phyloP scores from a whole-genome alignment of 2,797 vertebrate species.

The Acanthornis magna region DNA sequence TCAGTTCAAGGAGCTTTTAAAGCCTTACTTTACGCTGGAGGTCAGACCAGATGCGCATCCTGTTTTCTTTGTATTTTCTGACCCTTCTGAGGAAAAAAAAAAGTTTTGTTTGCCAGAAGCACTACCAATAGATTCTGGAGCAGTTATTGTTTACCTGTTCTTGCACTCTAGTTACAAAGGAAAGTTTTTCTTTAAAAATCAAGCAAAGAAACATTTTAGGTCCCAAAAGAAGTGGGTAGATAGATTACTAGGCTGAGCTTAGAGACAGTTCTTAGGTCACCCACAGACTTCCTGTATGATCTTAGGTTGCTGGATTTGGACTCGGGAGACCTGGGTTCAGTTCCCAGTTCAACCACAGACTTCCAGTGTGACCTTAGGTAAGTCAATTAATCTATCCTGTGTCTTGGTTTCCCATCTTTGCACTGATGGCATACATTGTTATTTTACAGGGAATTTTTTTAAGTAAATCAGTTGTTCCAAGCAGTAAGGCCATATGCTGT shows the following conservation, averaged over 20 bases:
- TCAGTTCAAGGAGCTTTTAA: neutral
- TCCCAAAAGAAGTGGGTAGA: neutral
- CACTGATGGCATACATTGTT: neutral
- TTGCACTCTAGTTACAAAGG: neutral
- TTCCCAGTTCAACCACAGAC: conserved; percentile 67
- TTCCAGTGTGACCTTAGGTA: conserved; percentile 64
- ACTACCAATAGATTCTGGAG: neutral
- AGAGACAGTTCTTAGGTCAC: conserved; percentile 55
- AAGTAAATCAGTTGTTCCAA: neutral
- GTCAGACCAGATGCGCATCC: neutral
- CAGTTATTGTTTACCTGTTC: neutral
- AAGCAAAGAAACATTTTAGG: neutral
- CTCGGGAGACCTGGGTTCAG: conserved; percentile 60
- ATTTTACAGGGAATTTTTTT: neutral
- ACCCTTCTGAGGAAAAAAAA: neutral
- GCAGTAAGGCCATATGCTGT: neutral
- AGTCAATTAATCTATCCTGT: conserved; percentile 35
- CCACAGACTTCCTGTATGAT: conserved; percentile 66
- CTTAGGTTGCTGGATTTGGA: conserved; percentile 71
- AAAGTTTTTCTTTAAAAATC: neutral
- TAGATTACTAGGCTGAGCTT: neutral
- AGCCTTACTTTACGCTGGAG: neutral
- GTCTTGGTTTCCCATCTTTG: conserved; percentile 17
- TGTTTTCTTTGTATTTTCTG: neutral
- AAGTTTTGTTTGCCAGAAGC: neutral